Evolutionary conservation across 2,888 invertebrate genomes (phyloP).

Genomic region (Eucera pruinosa): DNA sequence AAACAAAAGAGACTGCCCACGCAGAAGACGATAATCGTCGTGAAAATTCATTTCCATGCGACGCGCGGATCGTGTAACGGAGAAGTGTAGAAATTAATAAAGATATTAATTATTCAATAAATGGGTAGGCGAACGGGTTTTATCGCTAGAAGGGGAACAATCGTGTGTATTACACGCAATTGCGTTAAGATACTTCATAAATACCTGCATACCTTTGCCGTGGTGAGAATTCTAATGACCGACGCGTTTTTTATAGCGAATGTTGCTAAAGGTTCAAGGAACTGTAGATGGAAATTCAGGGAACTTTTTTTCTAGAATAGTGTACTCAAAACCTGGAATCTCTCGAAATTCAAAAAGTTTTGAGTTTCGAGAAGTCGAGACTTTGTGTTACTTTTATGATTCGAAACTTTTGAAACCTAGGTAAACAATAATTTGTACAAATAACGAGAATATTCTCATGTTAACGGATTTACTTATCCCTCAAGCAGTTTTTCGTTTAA

Average conservation of each 20-base stretch:
- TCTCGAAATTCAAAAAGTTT: no score
- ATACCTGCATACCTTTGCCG: neutral
- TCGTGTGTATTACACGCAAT: slow-evolving; percentile 10
- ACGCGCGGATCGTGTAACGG: slow-evolving; percentile 6
- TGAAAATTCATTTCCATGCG: slow-evolving; percentile 23
- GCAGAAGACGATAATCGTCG: neutral
- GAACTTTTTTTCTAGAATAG: neutral
- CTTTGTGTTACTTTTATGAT: no score
- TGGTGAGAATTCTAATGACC: neutral
- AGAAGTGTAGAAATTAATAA: slow-evolving; percentile 42
- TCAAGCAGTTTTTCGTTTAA: no score
- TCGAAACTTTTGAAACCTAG: no score
- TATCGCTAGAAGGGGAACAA: slow-evolving; percentile 2
- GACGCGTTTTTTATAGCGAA: neutral
- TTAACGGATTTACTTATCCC: no score
- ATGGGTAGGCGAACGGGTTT: slow-evolving; percentile 8
- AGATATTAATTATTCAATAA: slow-evolving; percentile 35
- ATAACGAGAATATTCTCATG: no score
- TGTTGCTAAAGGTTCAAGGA: neutral
- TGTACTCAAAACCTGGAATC: no score
- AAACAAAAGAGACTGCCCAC: slow-evolving; percentile 8
- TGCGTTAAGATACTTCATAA: neutral
- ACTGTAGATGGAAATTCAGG: neutral
- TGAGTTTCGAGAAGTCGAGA: no score
- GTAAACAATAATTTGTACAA: no score